Evolutionary conservation across 64 coral and sea anemone genomes (phyloP), one percentile per base, ranked within the genome.

Genomic region (Actinia equina): DNA sequence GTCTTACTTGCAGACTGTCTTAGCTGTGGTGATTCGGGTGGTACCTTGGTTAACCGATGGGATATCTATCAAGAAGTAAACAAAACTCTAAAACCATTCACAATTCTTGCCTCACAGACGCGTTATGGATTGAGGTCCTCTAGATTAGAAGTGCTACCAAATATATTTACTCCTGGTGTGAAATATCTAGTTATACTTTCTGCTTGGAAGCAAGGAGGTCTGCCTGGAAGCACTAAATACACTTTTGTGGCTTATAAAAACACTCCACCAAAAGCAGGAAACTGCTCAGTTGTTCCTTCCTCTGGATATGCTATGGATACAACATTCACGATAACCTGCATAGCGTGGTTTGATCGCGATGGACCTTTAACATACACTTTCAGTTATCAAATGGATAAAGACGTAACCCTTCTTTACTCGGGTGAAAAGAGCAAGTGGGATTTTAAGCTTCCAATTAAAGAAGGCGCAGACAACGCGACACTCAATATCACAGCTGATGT

Each of bases 231-330:
- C 12, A 26, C 80, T 8, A 87, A 77, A 7, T 82, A 74, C 44
- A 83, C 49, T 69, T 69, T 92, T 70, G 77, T 20, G 43, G 85
- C 86, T 10, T 87, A 92, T 26, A 80, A 92, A 44, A 85, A 85
- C 15, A 85, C 20, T 23, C 90, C 90, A 23, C 90, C 90, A 3
- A n/a, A 51, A 23, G 2, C 56, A 15, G 90, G 90, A 44, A 87
- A 92, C 23, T 92, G 90, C 52, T 71, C 85, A 13, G 78, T 78
- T 37, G 17, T 17, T 67, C 90, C 90, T 22, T 30, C 58, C 43
- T 56, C 44, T 51, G 90, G 90, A 6, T 59, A 70, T 51, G 56
- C 79, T 16, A 81, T 80, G 44, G 79, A 87, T 43, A 87, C 90
- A 17, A 60, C 80, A 6, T 92, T 92, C 71, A 59, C 55, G 51